Percentiles rank a stretch among this genome's conserved stretches.
Conservation (phyloP, 2,113 vertebrate species). For the Coregonus clupeaformis region DNA sequence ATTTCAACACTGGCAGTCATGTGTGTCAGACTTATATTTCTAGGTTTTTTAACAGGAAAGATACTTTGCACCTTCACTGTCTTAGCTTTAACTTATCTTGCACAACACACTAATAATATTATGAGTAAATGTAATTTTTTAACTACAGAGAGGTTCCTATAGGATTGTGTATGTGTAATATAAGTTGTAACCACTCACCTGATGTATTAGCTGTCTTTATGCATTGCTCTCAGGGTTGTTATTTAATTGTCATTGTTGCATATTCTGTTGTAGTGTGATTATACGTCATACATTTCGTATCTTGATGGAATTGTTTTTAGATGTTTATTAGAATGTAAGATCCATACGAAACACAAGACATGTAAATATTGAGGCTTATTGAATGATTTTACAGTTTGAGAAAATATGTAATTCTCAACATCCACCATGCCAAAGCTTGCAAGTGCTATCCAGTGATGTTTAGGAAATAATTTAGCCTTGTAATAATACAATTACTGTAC, state of each 20-base stretch:
- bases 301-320: neutral
- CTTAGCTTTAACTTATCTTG: neutral
- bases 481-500: neutral
- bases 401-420: neutral
- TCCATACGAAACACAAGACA: neutral
- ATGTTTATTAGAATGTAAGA: neutral
- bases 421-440: neutral
- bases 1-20: too few species aligned
- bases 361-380: neutral
- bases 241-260: neutral
- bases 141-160: neutral
- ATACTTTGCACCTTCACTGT: constrained; percentile 6
- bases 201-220: neutral
- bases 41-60: neutral
- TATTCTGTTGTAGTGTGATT: neutral
- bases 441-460: neutral
- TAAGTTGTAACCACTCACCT: neutral
- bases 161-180: neutral
- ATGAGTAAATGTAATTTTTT: neutral
- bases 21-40: neutral
- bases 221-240: constrained; percentile 35
- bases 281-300: neutral
- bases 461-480: neutral
- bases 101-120: constrained; percentile 15
- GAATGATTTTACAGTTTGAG: neutral